Conservation (phyloP, 2,113 vertebrate species). For the Phoxinus phoxinus region DNA sequence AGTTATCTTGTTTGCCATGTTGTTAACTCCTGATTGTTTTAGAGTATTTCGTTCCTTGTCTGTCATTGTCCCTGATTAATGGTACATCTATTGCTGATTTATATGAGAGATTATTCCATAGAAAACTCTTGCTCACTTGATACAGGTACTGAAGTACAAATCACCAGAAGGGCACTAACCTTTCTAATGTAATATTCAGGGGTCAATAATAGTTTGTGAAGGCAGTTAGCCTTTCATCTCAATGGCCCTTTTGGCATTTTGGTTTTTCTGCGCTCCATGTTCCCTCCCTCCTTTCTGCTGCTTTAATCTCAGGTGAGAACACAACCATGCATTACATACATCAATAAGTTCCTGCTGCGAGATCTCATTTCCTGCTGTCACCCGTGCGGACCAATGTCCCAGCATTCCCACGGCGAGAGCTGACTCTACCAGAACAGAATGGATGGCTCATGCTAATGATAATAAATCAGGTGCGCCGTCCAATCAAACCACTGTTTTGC, state of each 20-base stretch:
- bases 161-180: conserved; percentile 13
- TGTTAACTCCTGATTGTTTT: not conserved
- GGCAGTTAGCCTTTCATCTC: conserved; percentile 26
- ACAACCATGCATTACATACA: conserved; percentile 22
- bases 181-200: conserved; percentile 6
- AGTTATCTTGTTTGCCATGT: not conserved
- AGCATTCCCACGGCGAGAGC: conserved; percentile 14
- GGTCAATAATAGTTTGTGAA: conserved; percentile 32
- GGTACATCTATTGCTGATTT: not conserved
- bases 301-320: conserved; percentile 40
- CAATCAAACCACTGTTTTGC: conserved; percentile 13
- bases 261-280: not conserved
- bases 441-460: conserved; percentile 20
- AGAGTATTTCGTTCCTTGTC: not conserved
- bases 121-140: not conserved
- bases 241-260: conserved; percentile 21
- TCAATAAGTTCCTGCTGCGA: conserved; percentile 43
- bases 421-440: conserved; percentile 33
- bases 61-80: not conserved
- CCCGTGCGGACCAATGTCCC: conserved; percentile 5
- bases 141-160: not conserved
- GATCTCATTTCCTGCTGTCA: conserved; percentile 42
- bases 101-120: not conserved
- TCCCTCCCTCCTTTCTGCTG: conserved; percentile 5
- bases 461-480: not conserved